phyloP scores from a whole-genome alignment of 2,113 vertebrate genomes.

The Cyrtonyx montezumae region DNA sequence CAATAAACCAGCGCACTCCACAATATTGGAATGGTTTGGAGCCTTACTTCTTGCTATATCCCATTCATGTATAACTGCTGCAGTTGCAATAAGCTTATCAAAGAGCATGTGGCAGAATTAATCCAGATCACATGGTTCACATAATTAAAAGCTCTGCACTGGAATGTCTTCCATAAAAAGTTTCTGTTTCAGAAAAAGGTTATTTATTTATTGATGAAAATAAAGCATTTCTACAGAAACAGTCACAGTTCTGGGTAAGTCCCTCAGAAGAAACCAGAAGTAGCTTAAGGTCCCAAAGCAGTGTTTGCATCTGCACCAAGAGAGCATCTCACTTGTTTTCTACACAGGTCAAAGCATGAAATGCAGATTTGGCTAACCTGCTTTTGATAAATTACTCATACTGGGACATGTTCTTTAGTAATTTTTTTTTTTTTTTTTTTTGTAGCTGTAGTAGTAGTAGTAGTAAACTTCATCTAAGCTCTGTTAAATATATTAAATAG shows the following conservation, averaged over 20 bases:
- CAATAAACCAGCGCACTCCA: background rate
- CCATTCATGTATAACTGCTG: background rate
- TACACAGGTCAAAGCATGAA: background rate
- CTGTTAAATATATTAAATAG: background rate
- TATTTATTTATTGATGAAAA: background rate
- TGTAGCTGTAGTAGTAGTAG: background rate
- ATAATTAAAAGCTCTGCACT: background rate
- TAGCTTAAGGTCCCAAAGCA: background rate
- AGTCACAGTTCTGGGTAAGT: background rate
- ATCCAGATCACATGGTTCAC: background rate
- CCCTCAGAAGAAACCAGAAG: background rate
- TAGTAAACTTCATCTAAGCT: background rate
- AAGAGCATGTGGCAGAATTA: background rate
- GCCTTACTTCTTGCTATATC: background rate
- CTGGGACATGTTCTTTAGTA: background rate
- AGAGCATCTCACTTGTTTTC: background rate
- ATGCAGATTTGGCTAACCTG: conserved; percentile 55
- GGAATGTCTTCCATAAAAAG: background rate
- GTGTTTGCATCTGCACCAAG: background rate
- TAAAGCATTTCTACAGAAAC: background rate
- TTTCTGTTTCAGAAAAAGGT: background rate
- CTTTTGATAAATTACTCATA: conserved; percentile 48
- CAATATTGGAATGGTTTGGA: background rate
- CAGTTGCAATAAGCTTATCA: background rate
- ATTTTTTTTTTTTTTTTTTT: background rate